Evolutionary conservation across 2,797 vertebrate genomes (phyloP).

Genomic region (Lithobates sylvaticus): DNA sequence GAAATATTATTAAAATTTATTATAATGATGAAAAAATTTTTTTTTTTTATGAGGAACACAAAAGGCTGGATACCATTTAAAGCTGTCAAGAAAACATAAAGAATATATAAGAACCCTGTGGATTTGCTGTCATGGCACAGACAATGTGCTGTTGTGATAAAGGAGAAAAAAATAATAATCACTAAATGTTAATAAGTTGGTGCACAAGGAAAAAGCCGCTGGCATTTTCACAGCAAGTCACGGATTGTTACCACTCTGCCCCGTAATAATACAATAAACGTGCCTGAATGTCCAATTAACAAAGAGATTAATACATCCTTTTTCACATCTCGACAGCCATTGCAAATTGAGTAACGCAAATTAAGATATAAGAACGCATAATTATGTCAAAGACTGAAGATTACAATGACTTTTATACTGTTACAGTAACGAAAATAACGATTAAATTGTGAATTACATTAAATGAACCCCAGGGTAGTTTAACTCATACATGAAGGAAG

Average conservation of each 20-base stretch:
- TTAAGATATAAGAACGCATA: conserved; percentile 54
- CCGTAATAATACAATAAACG: conserved; percentile 44
- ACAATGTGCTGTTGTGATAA: neutral
- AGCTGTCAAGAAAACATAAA: conserved; percentile 53
- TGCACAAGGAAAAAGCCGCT: conserved; percentile 33
- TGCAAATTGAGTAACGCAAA: conserved; percentile 43
- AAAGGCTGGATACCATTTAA: conserved; percentile 30
- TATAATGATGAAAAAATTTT: neutral
- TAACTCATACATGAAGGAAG: neutral
- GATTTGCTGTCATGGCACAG: neutral
- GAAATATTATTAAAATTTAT: conserved; percentile 2
- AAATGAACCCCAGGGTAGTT: conserved; percentile 6
- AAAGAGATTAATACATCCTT: conserved; percentile 51
- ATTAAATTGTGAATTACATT: conserved; percentile 45
- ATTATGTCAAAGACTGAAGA: conserved; percentile 39
- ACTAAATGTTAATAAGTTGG: conserved; percentile 47
- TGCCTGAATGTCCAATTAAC: conserved; percentile 48
- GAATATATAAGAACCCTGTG: conserved; percentile 12
- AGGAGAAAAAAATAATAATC: conserved; percentile 21
- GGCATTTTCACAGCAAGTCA: conserved; percentile 41
- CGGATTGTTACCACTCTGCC: conserved; percentile 48
- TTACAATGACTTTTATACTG: conserved; percentile 30
- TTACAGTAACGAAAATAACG: conserved; percentile 22
- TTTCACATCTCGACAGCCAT: conserved; percentile 42
- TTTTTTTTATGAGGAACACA: neutral